Conservation (phyloP, 2,797 vertebrate species). For the Alauda arvensis region DNA sequence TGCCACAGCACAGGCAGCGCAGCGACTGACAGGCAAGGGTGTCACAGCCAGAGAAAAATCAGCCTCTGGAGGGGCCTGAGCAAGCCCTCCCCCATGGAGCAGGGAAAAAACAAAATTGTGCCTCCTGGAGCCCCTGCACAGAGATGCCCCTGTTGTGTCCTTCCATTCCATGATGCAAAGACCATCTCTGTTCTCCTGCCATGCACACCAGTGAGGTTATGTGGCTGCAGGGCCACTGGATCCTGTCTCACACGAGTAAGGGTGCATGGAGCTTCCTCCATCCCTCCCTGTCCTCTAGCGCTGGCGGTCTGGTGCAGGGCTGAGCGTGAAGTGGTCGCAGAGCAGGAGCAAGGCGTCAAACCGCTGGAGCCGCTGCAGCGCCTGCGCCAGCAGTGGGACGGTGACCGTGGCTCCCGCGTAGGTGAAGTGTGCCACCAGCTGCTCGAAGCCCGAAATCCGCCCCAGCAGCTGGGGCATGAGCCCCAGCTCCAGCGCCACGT, state of each 20-base stretch:
- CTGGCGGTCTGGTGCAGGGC: neutral
- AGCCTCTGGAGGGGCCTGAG: neutral
- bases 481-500: conserved; percentile 51
- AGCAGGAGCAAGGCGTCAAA: conserved; percentile 52
- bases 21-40: fast-evolving
- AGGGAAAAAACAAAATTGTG: neutral
- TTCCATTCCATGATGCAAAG: neutral
- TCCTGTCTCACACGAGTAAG: neutral
- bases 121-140: neutral
- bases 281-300: neutral
- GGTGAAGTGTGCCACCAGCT: conserved; percentile 34
- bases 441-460: conserved; percentile 35
- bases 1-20: fast-evolving
- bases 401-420: neutral
- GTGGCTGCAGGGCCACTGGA: neutral
- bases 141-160: fast-evolving
- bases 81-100: fast-evolving
- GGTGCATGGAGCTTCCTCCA: neutral
- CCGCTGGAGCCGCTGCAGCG: conserved; percentile 43
- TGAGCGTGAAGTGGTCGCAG: conserved; percentile 17
- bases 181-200: neutral
- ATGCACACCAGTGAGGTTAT: neutral
- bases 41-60: neutral
- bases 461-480: neutral
- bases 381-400: conserved; percentile 19